A percentile compares a stretch with the other conserved stretches of the same genome.
These are phyloP conservation scores for Hippotragus niger DNA, from an alignment of 2,113 vertebrate species.

Conservation along the genomic window DNA sequence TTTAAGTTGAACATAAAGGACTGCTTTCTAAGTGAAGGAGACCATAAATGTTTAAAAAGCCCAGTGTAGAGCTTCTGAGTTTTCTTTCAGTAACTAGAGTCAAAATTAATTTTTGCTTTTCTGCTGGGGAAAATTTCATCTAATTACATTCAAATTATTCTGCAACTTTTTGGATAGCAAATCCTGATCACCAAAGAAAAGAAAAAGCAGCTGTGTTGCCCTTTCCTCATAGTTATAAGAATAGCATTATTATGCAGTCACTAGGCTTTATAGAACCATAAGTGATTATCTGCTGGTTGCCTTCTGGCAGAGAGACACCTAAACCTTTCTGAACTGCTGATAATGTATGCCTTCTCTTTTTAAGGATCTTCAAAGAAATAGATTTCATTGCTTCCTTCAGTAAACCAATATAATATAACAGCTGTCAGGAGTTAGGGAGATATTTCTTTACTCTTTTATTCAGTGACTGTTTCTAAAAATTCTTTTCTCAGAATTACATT, in stretches of 20 bases:
- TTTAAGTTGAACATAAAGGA: conserved; percentile 25
- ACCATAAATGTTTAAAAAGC: conserved; percentile 47
- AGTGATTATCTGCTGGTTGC: background rate
- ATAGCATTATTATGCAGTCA: background rate
- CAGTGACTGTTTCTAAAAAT: background rate
- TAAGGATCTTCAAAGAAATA: background rate
- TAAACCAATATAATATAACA: background rate
- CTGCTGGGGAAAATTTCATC: conserved; percentile 50
- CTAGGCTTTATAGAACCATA: background rate
- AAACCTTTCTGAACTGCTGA: conserved; percentile 30
- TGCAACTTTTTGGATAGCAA: conserved; percentile 45
- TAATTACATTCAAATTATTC: conserved; percentile 61
- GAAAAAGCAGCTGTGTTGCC: conserved; percentile 40
- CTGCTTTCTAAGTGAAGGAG: conserved; percentile 11
- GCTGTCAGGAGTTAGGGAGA: background rate
- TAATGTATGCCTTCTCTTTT: background rate
- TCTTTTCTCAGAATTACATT: background rate
- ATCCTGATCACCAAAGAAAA: conserved; percentile 50
- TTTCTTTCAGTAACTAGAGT: conserved; percentile 34
- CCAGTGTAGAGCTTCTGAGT: background rate
- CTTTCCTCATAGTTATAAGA: background rate
- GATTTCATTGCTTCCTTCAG: background rate
- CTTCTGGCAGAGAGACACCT: background rate
- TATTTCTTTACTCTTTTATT: background rate
- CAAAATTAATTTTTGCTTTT: conserved; percentile 57